Conservation (phyloP, 2,888 invertebrate species). For the Platycheirus albimanus region DNA sequence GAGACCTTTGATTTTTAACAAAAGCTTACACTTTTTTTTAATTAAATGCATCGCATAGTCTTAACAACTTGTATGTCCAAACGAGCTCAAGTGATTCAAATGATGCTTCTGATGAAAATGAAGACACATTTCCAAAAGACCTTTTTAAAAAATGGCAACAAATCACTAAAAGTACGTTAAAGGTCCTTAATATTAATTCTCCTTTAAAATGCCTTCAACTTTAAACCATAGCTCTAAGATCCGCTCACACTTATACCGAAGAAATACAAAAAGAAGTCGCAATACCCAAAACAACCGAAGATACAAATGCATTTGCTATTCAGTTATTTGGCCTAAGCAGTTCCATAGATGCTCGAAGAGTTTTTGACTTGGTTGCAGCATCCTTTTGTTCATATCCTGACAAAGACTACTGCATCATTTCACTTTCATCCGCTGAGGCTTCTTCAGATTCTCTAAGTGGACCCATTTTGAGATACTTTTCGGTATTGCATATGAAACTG, state of each 20-base stretch:
- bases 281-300: conserved; percentile 4
- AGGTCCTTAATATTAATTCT: too few relatives aligned
- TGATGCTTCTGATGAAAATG: not conserved
- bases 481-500: conserved; percentile 75
- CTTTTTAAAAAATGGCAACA: conserved; percentile 30
- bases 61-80: conserved; percentile 34
- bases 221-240: conserved; percentile 28
- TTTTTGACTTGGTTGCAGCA: conserved; percentile 85
- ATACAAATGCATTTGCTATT: conserved; percentile 76
- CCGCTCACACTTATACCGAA: not conserved
- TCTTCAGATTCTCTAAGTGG: conserved; percentile 62
- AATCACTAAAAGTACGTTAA: conserved; percentile 17
- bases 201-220: not conserved
- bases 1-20: too few relatives aligned
- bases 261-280: not conserved
- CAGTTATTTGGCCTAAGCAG: conserved; percentile 77
- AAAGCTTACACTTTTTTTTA: too few relatives aligned
- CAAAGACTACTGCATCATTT: conserved; percentile 84
- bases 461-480: conserved; percentile 77
- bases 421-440: conserved; percentile 67
- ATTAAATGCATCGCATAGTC: not conserved
- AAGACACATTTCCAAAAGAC: not conserved
- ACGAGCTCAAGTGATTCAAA: conserved; percentile 11
- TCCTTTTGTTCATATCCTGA: conserved; percentile 87
- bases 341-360: conserved; percentile 83